phyloP scores from a whole-genome alignment of 2,797 vertebrate genomes.

The Phylloscopus collybita region DNA sequence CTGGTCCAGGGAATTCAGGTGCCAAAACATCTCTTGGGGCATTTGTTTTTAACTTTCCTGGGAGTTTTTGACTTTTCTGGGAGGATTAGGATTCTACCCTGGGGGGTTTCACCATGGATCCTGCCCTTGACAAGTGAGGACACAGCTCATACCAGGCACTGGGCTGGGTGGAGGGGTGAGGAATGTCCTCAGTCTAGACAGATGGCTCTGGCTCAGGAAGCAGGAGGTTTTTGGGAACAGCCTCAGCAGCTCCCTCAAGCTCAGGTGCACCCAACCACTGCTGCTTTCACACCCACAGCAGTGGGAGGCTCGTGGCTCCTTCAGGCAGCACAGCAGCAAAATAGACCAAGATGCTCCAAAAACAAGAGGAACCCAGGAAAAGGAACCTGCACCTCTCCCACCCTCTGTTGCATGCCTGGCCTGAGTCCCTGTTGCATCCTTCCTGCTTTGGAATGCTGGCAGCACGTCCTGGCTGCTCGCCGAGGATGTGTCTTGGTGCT shows the following conservation, averaged over 20 bases:
- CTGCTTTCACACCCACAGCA: neutral
- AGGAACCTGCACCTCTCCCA: neutral
- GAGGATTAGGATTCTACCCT: neutral
- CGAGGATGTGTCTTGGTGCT: neutral
- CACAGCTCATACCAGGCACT: neutral
- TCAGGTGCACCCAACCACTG: neutral
- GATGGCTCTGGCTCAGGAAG: constrained; percentile 23
- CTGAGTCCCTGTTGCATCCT: neutral
- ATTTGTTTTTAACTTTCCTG: neutral
- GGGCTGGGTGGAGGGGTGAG: neutral
- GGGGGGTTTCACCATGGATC: fast-evolving
- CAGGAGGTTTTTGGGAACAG: neutral
- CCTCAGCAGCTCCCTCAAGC: neutral
- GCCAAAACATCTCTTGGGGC: neutral
- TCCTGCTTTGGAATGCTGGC: neutral
- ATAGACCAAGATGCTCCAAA: neutral
- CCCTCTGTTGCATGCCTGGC: fast-evolving
- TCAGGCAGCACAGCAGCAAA: neutral
- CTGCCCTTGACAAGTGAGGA: constrained; percentile 10
- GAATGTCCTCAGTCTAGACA: constrained; percentile 48
- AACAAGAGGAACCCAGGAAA: neutral
- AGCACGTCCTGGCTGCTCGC: neutral
- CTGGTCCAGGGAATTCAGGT: neutral
- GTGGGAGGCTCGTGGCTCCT: neutral
- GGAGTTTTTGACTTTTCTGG: neutral